Evolutionary conservation across 2,797 vertebrate genomes (phyloP).

Genomic region (Neosalanx taihuensis): DNA sequence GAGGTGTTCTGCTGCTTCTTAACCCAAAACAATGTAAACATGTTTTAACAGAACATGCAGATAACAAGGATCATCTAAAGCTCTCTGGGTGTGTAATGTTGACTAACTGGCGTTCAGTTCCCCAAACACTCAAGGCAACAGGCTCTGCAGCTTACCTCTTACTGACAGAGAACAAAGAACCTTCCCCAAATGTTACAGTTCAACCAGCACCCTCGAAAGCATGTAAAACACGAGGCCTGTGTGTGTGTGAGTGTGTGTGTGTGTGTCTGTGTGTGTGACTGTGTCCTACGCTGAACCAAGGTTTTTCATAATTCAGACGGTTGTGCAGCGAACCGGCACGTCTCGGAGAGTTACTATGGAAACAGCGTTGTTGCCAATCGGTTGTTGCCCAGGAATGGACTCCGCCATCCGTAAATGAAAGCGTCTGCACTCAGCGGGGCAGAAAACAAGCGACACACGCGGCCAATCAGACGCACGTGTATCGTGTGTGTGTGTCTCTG

Average conservation of each 20-base stretch:
- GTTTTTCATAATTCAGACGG: slow-evolving; percentile 60
- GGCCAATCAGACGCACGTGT: slow-evolving; percentile 27
- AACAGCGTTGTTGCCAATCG: slow-evolving; percentile 50
- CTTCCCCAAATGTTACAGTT: slow-evolving; percentile 25
- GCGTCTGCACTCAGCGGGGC: slow-evolving; percentile 45
- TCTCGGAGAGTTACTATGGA: slow-evolving; percentile 55
- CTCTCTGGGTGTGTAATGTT: neutral
- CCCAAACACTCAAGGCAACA: neutral
- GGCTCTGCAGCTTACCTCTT: slow-evolving; percentile 3
- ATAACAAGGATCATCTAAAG: neutral
- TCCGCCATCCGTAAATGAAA: slow-evolving; percentile 51
- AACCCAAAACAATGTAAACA: neutral
- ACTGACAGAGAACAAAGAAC: slow-evolving; percentile 9
- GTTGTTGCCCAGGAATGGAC: slow-evolving; percentile 34
- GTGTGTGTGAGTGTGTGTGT: slow-evolving; percentile 9
- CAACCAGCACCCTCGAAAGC: slow-evolving; percentile 26
- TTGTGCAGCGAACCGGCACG: slow-evolving; percentile 49
- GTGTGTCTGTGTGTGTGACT: slow-evolving; percentile 3
- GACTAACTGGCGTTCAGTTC: neutral
- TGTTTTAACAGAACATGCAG: neutral
- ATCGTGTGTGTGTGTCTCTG: neutral
- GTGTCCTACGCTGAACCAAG: slow-evolving; percentile 42
- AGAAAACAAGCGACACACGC: slow-evolving; percentile 46
- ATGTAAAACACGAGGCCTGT: slow-evolving; percentile 7
- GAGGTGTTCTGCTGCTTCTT: neutral